Percentiles rank a stretch among this genome's conserved stretches.
phyloP scores from a whole-genome alignment of 2,113 vertebrate genomes.

The Rhabdomys dilectus region DNA sequence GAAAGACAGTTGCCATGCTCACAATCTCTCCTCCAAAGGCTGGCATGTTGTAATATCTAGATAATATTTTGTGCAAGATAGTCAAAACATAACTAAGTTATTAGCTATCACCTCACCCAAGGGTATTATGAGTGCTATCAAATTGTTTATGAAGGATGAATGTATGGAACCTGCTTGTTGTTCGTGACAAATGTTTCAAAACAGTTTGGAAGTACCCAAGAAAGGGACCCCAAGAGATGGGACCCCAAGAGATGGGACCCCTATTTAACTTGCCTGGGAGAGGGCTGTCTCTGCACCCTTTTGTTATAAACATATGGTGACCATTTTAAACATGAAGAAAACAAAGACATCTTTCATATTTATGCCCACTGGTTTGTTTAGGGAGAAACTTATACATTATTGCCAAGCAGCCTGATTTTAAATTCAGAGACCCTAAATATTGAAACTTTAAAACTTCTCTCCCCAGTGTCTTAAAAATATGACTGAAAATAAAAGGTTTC shows the following conservation, averaged over 20 bases:
- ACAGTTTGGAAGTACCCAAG: neutral
- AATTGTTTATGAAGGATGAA: neutral
- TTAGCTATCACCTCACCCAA: neutral
- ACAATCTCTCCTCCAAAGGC: neutral
- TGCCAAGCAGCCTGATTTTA: constrained; percentile 40
- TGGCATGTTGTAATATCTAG: neutral
- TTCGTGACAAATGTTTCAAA: neutral
- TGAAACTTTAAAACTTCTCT: constrained; percentile 27
- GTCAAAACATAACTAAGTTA: constrained; percentile 6
- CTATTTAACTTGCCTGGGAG: neutral
- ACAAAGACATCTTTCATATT: neutral
- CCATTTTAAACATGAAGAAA: constrained; percentile 37
- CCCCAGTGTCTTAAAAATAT: neutral
- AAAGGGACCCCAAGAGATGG: no score
- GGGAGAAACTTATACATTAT: neutral
- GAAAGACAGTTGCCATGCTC: neutral
- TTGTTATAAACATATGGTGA: neutral
- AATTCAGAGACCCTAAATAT: constrained; percentile 42
- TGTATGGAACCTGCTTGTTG: neutral
- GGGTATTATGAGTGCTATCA: neutral
- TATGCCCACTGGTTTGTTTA: rapidly evolving
- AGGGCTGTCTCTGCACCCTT: neutral
- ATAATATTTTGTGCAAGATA: neutral
- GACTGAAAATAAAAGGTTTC: constrained; percentile 31
- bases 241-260: no score